Percentiles rank a stretch among this genome's conserved stretches.
Evolutionary conservation across 2,113 vertebrate genomes (phyloP).

Genomic region (Fregata magnificens): DNA sequence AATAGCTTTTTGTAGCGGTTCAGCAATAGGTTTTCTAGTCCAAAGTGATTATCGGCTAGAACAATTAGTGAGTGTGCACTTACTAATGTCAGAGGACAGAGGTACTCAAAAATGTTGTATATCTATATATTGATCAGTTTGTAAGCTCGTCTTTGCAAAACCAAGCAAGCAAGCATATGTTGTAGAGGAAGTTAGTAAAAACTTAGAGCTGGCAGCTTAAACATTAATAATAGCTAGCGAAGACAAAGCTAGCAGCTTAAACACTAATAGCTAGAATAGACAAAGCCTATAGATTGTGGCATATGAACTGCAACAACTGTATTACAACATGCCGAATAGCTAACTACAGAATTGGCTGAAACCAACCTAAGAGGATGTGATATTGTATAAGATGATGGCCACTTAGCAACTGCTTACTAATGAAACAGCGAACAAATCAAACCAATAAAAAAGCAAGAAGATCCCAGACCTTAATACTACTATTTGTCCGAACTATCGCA

Average conservation of each 20-base stretch:
- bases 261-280: background rate
- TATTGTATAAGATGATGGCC: background rate
- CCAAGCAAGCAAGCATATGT: background rate
- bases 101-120: background rate
- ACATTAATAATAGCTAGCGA: background rate
- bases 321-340: background rate
- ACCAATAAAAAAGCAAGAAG: background rate
- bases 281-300: background rate
- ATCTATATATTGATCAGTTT: background rate
- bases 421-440: background rate
- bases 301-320: background rate
- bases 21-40: background rate
- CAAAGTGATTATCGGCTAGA: background rate
- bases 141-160: background rate
- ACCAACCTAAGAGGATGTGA: background rate
- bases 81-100: background rate
- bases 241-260: background rate
- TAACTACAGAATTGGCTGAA: background rate
- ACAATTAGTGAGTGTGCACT: background rate
- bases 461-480: background rate
- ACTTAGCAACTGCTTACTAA: background rate
- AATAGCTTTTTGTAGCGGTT: background rate
- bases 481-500: background rate
- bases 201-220: background rate
- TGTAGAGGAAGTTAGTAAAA: background rate